Evolutionary conservation across 2,888 invertebrate species (phyloP), one percentile per base, ranked within the genome.

Genomic region (Machimus atricapillus): DNA sequence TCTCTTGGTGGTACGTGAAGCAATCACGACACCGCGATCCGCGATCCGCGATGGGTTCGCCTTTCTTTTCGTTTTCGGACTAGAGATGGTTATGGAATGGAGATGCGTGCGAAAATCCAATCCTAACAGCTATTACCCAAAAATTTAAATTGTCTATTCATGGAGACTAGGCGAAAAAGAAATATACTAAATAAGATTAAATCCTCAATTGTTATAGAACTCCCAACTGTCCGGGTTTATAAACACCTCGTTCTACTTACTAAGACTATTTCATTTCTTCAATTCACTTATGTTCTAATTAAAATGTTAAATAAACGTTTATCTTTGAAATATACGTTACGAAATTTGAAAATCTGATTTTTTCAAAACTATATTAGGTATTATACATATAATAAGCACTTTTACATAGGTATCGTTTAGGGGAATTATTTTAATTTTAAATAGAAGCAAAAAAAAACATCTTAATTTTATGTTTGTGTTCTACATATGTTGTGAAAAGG

Each of bases 61-160:
- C 34, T 76, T 76, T 76, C 40, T 76, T 76, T 27, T 76, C 76
- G 76, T 37, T 19, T 76, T 76, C 40, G 27, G 19, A 76, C 34
- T 37, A 43, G 78, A 43, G 46, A 19, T 46, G 40, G 56, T 34
- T 56, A 56, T 52, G 52, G 56, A 31, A 31, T 0, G 34, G 8
- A 52, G 81, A 43, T 81, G 81, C 81, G 81, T 81, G 81, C 81
- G 81, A 56, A 81, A 81, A 81, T 81, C 76, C 76, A 81, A 66
- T 66, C 66, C 12, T 66, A 12, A 19, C 27, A 66, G 66, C 66
- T 66, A 66, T 66, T 66, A 66, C 23, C 66, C 27, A 27, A 66
- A 66, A 66, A 66, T 66, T 66, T 66, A 19, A 66, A 66, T 66
- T 66, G 66, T 66, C 23, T 66, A 12, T 66, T 66, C 19, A 23